A percentile compares a stretch with the other conserved stretches of the same genome.
These are phyloP conservation scores for Oreotrochilus melanogaster DNA, from an alignment of 2,113 vertebrate species.

Conservation along the genomic window DNA sequence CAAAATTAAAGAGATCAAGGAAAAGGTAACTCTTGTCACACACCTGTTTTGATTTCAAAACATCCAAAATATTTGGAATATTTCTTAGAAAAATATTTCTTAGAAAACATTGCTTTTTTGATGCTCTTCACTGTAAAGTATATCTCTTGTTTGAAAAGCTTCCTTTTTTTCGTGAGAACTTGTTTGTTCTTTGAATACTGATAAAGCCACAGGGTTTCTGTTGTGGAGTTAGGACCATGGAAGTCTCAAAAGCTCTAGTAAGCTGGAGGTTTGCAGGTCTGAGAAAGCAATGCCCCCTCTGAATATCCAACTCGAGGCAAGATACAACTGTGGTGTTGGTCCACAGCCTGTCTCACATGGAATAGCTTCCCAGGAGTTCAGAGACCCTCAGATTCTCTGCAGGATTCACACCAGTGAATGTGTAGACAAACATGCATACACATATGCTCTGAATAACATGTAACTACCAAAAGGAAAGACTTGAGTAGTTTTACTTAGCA, in stretches of 20 bases:
- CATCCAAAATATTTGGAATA: not conserved
- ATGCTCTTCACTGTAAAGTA: not conserved
- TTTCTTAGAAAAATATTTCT: not conserved
- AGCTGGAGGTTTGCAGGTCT: not conserved
- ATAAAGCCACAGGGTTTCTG: not conserved
- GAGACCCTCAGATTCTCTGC: not conserved
- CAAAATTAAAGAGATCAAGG: conserved; percentile 83
- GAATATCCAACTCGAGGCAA: not conserved
- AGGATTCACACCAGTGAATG: fast-evolving
- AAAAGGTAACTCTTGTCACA: conserved; percentile 82
- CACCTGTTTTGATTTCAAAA: not conserved
- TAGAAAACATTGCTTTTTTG: not conserved
- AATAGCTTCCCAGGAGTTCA: not conserved
- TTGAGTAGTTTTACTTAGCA: not conserved
- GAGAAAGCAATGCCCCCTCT: not conserved
- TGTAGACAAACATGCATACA: not conserved
- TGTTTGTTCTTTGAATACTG: not conserved
- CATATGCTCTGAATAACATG: fast-evolving
- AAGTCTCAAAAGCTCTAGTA: not conserved
- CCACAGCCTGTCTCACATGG: fast-evolving
- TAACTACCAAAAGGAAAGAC: not conserved
- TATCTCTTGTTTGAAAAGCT: not conserved
- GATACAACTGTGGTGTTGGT: not conserved
- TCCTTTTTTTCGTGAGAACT: not conserved
- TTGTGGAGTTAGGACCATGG: not conserved